Evolutionary conservation across 2,888 invertebrate genomes (phyloP).

Genomic region (Chirona hameri): DNA sequence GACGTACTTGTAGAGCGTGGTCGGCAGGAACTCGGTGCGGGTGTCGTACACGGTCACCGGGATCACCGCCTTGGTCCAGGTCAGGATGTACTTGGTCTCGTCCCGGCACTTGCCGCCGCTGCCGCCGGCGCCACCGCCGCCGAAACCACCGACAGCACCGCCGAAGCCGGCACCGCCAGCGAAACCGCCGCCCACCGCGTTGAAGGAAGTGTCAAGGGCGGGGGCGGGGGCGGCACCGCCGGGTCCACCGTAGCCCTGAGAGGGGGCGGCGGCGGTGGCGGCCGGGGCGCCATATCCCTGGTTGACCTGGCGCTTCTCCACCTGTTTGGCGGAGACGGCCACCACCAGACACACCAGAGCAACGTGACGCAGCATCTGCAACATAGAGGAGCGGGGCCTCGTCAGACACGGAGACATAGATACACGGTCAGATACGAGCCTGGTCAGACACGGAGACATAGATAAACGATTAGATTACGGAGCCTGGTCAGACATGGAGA

Average conservation of each 20-base stretch:
- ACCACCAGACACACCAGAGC: slow-evolving; percentile 13
- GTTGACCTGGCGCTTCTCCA: slow-evolving; percentile 26
- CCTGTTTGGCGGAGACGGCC: slow-evolving; percentile 2
- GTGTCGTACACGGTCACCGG: background rate
- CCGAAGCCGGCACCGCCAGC: too few relatives aligned
- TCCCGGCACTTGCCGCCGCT: background rate
- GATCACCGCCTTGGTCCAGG: background rate
- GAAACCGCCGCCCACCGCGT: background rate
- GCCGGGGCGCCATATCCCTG: background rate
- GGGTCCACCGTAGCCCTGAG: background rate
- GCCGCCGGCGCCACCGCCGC: background rate
- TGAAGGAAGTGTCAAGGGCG: slow-evolving; percentile 4
- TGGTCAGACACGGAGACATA: too few relatives aligned
- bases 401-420: background rate
- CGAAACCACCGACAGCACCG: too few relatives aligned
- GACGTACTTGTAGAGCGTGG: background rate
- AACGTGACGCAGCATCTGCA: slow-evolving; percentile 28
- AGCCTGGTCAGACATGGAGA: too few relatives aligned
- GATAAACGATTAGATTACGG: too few relatives aligned
- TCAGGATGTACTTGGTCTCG: background rate
- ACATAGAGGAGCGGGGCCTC: background rate
- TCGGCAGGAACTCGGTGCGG: background rate
- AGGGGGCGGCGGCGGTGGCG: background rate
- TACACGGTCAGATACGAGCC: too few relatives aligned
- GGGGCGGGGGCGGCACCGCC: slow-evolving; percentile 7